Conservation (phyloP, 2,888 invertebrate genomes). For the Metopia argyrocephala region DNA sequence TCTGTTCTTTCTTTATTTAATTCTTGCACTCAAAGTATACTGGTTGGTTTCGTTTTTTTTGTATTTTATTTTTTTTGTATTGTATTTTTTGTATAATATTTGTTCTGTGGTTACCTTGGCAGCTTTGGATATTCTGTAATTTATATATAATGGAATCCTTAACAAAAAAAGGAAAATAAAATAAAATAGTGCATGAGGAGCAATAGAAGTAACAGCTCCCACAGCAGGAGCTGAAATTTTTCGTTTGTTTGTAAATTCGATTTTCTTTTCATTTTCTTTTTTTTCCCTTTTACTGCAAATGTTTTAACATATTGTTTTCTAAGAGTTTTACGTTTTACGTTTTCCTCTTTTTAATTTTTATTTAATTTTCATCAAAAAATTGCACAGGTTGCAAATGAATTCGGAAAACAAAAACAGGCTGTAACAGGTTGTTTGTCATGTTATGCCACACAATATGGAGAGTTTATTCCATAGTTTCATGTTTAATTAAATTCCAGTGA, state of each 20-base stretch:
- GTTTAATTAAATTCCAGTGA: too few species aligned
- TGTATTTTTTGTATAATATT: conserved; percentile 3
- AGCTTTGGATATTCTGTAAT: conserved; percentile 56
- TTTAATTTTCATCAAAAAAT: neutral
- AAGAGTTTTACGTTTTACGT: conserved; percentile 23
- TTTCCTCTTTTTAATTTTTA: conserved; percentile 1
- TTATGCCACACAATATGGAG: too few species aligned
- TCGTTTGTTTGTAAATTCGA: neutral
- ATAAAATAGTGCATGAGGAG: neutral
- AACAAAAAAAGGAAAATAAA: too few species aligned
- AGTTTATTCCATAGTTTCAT: too few species aligned
- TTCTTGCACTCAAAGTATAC: conserved; percentile 24
- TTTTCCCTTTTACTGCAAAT: conserved; percentile 7
- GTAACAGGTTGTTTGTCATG: too few species aligned
- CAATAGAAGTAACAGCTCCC: neutral
- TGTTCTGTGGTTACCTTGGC: conserved; percentile 53
- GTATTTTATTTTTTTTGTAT: neutral
- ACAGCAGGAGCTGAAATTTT: neutral
- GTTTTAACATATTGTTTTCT: conserved; percentile 38
- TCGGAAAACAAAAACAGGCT: too few species aligned
- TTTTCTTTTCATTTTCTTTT: neutral
- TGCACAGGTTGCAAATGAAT: neutral
- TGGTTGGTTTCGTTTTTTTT: neutral
- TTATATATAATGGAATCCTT: conserved; percentile 56
- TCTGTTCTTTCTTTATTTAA: neutral